These are phyloP conservation scores for Scomberomorus guttatus DNA, from an alignment of 2,797 vertebrate genomes.

Conservation along the genomic window DNA sequence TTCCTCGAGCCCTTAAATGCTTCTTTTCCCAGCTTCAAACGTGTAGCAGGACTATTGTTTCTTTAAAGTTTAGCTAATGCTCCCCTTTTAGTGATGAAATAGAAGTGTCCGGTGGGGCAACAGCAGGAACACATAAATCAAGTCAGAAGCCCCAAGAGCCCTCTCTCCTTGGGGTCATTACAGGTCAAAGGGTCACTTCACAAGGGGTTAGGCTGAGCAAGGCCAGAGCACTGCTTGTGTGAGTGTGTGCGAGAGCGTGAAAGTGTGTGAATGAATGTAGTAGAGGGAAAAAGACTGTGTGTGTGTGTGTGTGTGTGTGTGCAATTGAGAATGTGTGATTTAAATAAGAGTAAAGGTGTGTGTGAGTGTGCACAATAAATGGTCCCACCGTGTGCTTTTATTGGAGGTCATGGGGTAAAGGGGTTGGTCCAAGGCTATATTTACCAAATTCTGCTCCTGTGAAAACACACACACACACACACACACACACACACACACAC, in stretches of 20 bases:
- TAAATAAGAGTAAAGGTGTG: slow-evolving; percentile 47
- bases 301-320: slow-evolving; percentile 39
- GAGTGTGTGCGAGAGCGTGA: slow-evolving; percentile 59
- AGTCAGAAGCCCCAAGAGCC: slow-evolving; percentile 90
- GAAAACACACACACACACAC: slow-evolving; percentile 46
- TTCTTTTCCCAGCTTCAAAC: slow-evolving; percentile 74
- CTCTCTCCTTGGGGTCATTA: slow-evolving; percentile 88
- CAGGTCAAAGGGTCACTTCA: slow-evolving; percentile 87
- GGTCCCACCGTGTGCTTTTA: slow-evolving; percentile 61
- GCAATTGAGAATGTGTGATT: slow-evolving; percentile 38
- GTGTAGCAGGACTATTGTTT: slow-evolving; percentile 89
- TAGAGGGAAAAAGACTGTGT: slow-evolving; percentile 43
- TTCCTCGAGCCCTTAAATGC: slow-evolving; percentile 55
- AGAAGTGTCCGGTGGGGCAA: slow-evolving; percentile 93
- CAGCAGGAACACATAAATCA: slow-evolving; percentile 98
- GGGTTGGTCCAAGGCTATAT: slow-evolving; percentile 62
- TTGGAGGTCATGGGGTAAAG: slow-evolving; percentile 67
- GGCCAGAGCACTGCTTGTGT: slow-evolving; percentile 68
- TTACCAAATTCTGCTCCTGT: slow-evolving; percentile 53
- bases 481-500: slow-evolving; percentile 39
- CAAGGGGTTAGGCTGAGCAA: slow-evolving; percentile 81
- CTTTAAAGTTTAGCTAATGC: slow-evolving; percentile 90
- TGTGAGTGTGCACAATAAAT: slow-evolving; percentile 56
- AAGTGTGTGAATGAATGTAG: slow-evolving; percentile 55
- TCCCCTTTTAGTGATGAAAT: slow-evolving; percentile 93